Conservation (phyloP, 2,888 invertebrate species). For the Biston stratarius region DNA sequence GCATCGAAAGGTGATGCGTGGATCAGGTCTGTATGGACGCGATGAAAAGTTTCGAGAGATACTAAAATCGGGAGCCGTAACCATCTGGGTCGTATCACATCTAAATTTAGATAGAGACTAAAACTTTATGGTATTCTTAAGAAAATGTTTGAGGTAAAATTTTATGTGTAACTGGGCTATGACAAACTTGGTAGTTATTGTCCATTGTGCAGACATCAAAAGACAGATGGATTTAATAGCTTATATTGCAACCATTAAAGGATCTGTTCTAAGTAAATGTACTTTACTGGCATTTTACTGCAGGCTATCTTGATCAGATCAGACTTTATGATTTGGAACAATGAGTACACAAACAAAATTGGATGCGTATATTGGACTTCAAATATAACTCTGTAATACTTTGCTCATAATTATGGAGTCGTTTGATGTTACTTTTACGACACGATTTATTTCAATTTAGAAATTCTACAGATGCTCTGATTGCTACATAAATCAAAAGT, state of each 20-base stretch:
- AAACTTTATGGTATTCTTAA: conserved; percentile 76
- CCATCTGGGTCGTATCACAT: conserved; percentile 83
- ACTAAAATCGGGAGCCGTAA: conserved; percentile 82
- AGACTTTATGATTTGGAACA: conserved; percentile 5
- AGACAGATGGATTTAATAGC: conserved; percentile 37
- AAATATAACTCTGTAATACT: neutral
- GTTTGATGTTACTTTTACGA: neutral
- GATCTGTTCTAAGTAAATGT: conserved; percentile 26
- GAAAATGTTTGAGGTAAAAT: conserved; percentile 62
- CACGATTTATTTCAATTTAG: conserved; percentile 5
- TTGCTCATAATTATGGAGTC: neutral
- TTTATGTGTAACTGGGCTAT: conserved; percentile 49
- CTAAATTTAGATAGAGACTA: conserved; percentile 80
- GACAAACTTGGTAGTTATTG: conserved; percentile 42
- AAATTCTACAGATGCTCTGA: conserved; percentile 2
- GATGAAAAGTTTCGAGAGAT: conserved; percentile 79
- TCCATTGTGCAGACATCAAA: conserved; percentile 43
- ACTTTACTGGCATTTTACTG: conserved; percentile 19
- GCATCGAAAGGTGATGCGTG: conserved; percentile 60
- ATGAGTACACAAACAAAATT: conserved; percentile 6
- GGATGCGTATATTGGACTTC: neutral
- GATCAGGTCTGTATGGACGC: conserved; percentile 68
- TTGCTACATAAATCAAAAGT: conserved; percentile 6
- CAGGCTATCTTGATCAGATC: conserved; percentile 17
- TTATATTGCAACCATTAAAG: conserved; percentile 34